These are phyloP conservation scores for Homarus americanus DNA, from an alignment of 1,140 invertebrate genomes.

Conservation along the genomic window DNA sequence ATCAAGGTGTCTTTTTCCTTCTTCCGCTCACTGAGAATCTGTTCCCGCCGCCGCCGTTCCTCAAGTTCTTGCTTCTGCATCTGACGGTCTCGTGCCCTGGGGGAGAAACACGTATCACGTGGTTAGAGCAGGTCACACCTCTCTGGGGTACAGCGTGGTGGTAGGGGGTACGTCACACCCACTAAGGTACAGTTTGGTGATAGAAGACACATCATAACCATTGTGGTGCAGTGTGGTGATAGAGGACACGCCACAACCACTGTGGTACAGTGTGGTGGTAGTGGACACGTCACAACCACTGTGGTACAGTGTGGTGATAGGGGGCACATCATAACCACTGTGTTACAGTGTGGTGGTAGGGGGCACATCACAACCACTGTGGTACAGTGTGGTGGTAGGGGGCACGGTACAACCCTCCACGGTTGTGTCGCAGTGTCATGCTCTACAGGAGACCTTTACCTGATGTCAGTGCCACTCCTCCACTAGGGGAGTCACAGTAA, in stretches of 20 bases:
- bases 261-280: no score
- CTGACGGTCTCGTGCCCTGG: conserved; percentile 47
- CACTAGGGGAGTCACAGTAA: no score
- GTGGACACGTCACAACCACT: neutral
- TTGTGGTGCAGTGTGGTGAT: neutral
- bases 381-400: neutral
- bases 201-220: no score
- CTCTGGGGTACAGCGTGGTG: neutral
- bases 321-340: neutral
- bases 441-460: no score
- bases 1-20: conserved; percentile 42
- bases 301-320: no score
- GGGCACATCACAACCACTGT: neutral
- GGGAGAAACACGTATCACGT: neutral
- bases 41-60: conserved; percentile 47
- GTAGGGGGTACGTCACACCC: no score
- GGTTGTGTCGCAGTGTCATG: no score
- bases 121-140: neutral
- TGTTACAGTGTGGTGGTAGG: no score
- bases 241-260: no score
- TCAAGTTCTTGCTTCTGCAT: conserved; percentile 44
- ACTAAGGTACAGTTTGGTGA: neutral
- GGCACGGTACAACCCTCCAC: no score
- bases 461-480: no score
- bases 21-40: conserved; percentile 47